Conservation (phyloP, 2,888 invertebrate species). For the Gasteruption jaculator region DNA sequence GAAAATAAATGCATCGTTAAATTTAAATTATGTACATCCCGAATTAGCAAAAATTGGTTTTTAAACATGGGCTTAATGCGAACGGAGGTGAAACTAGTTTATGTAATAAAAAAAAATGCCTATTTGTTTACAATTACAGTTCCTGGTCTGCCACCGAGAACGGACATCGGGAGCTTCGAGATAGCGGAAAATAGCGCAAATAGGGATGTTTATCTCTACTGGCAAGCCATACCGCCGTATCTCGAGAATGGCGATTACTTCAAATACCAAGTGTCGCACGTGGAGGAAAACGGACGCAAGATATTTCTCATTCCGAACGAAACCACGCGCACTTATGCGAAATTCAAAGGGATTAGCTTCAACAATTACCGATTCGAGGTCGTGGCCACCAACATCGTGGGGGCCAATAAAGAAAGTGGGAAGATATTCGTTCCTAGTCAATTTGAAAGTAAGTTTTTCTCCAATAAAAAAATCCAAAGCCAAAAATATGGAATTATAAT, state of each 20-base stretch:
- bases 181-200: slow-evolving; percentile 52
- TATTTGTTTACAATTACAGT: slow-evolving; percentile 40
- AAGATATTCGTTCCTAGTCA: slow-evolving; percentile 61
- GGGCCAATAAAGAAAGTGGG: slow-evolving; percentile 58
- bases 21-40: neutral
- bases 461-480: too few relatives aligned
- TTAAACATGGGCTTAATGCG: too few relatives aligned
- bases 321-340: slow-evolving; percentile 60
- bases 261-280: slow-evolving; percentile 60
- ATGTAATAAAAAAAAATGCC: slow-evolving; percentile 1
- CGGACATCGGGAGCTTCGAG: slow-evolving; percentile 72
- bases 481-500: too few relatives aligned
- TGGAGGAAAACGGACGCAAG: slow-evolving; percentile 49
- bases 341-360: slow-evolving; percentile 55
- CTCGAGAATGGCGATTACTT: slow-evolving; percentile 73
- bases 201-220: slow-evolving; percentile 69
- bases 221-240: slow-evolving; percentile 68
- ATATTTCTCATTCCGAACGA: slow-evolving; percentile 54
- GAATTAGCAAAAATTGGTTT: too few relatives aligned
- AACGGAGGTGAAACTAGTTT: too few relatives aligned
- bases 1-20: neutral
- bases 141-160: slow-evolving; percentile 67
- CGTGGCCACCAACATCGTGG: slow-evolving; percentile 60
- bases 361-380: slow-evolving; percentile 57
- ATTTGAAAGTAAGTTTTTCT: slow-evolving; percentile 50